These are phyloP conservation scores for Teleopsis dalmanni DNA, from an alignment of 1,140 invertebrate species.

Conservation along the genomic window DNA sequence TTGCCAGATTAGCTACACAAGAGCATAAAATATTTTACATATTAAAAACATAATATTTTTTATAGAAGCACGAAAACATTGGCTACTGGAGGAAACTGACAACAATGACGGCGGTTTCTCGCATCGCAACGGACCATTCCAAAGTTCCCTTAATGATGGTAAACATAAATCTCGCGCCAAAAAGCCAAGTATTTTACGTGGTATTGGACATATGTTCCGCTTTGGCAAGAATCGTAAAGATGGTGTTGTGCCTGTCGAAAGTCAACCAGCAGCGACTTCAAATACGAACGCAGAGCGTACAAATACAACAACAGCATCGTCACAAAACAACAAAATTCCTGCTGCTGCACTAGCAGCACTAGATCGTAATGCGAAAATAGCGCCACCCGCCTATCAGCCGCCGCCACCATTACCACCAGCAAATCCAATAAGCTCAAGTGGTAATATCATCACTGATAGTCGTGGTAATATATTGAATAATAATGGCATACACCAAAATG, in stretches of 20 bases:
- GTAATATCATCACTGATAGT: background rate
- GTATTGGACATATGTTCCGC: constrained; percentile 75
- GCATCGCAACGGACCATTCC: constrained; percentile 58
- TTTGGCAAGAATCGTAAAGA: constrained; percentile 73
- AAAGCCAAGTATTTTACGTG: constrained; percentile 64
- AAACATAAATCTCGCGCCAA: constrained; percentile 63
- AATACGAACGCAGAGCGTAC: constrained; percentile 13
- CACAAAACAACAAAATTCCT: constrained; percentile 26
- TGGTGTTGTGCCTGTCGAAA: constrained; percentile 46
- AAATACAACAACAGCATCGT: constrained; percentile 17
- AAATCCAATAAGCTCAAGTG: constrained; percentile 15
- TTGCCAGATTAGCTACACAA: constrained; percentile 3
- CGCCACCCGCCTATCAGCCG: constrained; percentile 39
- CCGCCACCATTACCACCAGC: constrained; percentile 37
- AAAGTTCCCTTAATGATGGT: constrained; percentile 61
- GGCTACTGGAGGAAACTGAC: constrained; percentile 51
- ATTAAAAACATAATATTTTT: background rate
- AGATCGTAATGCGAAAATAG: constrained; percentile 29
- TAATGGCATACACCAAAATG: constrained; percentile 42
- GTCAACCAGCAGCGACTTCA: constrained; percentile 33
- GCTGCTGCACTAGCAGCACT: constrained; percentile 31
- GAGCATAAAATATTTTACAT: constrained; percentile 8
- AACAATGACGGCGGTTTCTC: constrained; percentile 55
- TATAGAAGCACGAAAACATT: constrained; percentile 54
- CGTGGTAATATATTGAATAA: constrained; percentile 2